Base-by-base conservation (phyloP, 2,797 vertebrate species). In the Lates japonicus region DNA sequence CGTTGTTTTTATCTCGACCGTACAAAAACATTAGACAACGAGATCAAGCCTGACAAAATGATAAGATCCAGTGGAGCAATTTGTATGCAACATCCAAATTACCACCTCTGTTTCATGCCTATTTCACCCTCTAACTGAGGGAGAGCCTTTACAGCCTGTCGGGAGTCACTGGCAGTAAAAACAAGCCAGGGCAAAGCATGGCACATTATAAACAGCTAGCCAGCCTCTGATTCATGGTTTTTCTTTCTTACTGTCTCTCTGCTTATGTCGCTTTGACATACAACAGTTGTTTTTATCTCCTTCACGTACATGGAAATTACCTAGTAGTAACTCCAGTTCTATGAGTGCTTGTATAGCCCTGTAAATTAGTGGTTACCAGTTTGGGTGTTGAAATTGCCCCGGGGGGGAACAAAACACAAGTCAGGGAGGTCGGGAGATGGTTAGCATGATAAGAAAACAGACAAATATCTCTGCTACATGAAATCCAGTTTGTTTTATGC, bases 31-130 rank as follows among this genome's bases (percentile, higher is more conserved):
- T 74, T 61, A 65, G 16, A 37, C 29, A 37, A 20, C n/a, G 10
- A 80, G 25, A 57, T 33, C 44, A 10, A 52, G 52, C 41, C 58
- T 35, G 73, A 78, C 65, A 57, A 70, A 72, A 62, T 2, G 0
- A 62, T 49, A 31, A 44, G 20, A 78, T 74, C 76, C 39, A 60
- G n/a, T 46, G 14, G 59, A 31, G 17, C 4, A 69, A 77, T 75
- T 67, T 76, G 37, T 74, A 52, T 61, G 25, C 55, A 55, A 41
- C 70, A 71, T 67, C 70, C 33, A 76, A 70, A 77, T 68, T n/a
- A 67, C 55, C 19, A 12, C 48, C 44, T 25, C 13, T 39, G 29
- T 64, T 81, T 78, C 57, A 49, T n/a, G 65, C 1, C 0, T 16
- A 33, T 71, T 70, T 76, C 13, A 31, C 33, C 68, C 65, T 74